Evolutionary conservation across 2,888 invertebrate genomes (phyloP), one percentile per base, ranked within the genome.

Genomic region (Volucella inanis): DNA sequence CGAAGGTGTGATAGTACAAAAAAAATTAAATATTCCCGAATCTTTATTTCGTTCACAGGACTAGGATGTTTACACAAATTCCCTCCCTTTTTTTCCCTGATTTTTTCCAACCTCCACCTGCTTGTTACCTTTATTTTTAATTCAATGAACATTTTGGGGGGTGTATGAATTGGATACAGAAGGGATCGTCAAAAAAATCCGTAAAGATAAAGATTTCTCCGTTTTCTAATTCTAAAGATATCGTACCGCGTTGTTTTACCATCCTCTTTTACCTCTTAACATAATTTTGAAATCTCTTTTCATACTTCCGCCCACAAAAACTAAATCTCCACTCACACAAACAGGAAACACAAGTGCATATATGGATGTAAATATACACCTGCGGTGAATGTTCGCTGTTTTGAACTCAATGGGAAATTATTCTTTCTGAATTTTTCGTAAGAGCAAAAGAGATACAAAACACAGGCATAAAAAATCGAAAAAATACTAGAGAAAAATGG

Each of bases 1-100:
- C 68, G 54, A 62, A 70, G 81, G 68, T 68, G 62, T 22, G 4
- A 22, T 22, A 22, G 62, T 50, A 68, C 64, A 57, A 64, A 70
- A 74, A 68, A 22, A 22, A 0, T 3, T 4, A 70, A 75, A 64
- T n/a, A n/a, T n/a, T n/a, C n/a, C n/a, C 55, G 75, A 70, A 68
- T 75, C 81, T 68, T 81, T 81, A 81, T 81, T 81, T 76, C 49
- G 70, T 70, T 75, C 18, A 11, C 50, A 59, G 38, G 64, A 64
- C 4, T 15, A 65, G 62, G 64, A 62, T 75, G 80, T 57, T 57
- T 62, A 75, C 57, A 74, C 39, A 75, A 39, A 76, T 64, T 15
- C 52, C 50, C 43, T 49, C 54, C 61, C 62, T 14, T 22, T 1
- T 50, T 43, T 11, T 31, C 45, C 12, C 15, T n/a, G n/a, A n/a